Percentiles rank a stretch among this genome's conserved stretches.
These are phyloP conservation scores for Albula goreensis DNA, from an alignment of 2,113 vertebrate genomes.

Conservation along the genomic window DNA sequence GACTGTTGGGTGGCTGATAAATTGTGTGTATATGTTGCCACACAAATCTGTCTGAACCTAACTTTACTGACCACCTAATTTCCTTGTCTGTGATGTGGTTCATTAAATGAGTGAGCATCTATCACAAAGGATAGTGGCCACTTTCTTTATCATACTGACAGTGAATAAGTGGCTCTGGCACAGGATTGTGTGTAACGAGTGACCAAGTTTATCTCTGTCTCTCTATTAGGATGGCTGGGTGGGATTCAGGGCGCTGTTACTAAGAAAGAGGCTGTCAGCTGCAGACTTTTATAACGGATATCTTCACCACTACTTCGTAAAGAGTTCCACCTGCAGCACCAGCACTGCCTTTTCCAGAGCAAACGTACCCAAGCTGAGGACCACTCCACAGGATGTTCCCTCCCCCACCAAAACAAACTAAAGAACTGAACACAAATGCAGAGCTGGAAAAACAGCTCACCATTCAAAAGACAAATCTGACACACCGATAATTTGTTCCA, in stretches of 20 bases:
- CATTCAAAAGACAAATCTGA: neutral
- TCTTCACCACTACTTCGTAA: constrained; percentile 76
- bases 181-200: too few species aligned
- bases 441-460: neutral
- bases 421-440: neutral
- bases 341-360: constrained; percentile 75
- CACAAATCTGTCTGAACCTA: neutral
- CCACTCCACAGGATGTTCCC: neutral
- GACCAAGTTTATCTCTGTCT: constrained; percentile 16
- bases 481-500: neutral
- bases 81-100: neutral
- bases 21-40: neutral
- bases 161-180: too few species aligned
- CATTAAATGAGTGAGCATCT: too few species aligned
- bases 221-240: constrained; percentile 83
- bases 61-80: neutral
- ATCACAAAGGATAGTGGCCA: too few species aligned
- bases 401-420: neutral
- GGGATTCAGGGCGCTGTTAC: constrained; percentile 74
- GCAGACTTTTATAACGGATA: constrained; percentile 94
- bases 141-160: too few species aligned
- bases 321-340: constrained; percentile 33
- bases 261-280: constrained; percentile 85
- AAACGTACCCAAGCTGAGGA: constrained; percentile 42
- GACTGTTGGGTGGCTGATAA: neutral